A percentile compares a stretch with the other conserved stretches of the same genome.
Evolutionary conservation across 92 coral and sea anemone species (phyloP).

Genomic region (Paragorgia papillata): DNA sequence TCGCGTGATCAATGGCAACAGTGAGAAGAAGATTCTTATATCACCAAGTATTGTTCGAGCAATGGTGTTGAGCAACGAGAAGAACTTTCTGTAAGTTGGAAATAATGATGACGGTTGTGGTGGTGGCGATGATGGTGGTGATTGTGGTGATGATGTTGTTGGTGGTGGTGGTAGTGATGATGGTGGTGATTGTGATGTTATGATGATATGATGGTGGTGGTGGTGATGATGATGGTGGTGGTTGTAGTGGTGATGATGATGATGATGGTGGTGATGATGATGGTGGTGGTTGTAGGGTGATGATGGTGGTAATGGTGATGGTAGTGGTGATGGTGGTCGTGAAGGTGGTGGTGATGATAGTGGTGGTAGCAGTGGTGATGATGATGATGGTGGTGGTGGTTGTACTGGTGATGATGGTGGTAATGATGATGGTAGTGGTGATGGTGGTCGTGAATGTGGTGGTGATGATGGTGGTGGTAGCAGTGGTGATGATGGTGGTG

Average conservation of each 20-base stretch:
- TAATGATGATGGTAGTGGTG: background rate
- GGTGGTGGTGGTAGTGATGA: background rate
- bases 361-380: background rate
- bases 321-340: background rate
- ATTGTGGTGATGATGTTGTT: constrained; percentile 18
- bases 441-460: background rate
- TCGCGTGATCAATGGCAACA: background rate
- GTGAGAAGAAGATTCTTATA: constrained; percentile 25
- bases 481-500: constrained; percentile 1
- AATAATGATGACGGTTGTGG: background rate
- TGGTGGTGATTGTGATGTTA: constrained; percentile 9
- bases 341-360: constrained; percentile 3
- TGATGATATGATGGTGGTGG: constrained; percentile 14
- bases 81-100: constrained; percentile 35
- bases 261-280: background rate
- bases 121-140: background rate
- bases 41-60: constrained; percentile 41
- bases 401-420: constrained; percentile 9
- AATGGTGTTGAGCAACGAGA: constrained; percentile 18
- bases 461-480: background rate
- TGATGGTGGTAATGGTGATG: constrained; percentile 18
- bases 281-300: background rate
- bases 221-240: constrained; percentile 3
- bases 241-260: constrained; percentile 1
- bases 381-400: constrained; percentile 8